Percentiles rank a stretch among this genome's conserved stretches.
These are phyloP conservation scores for Chitala chitala DNA, from an alignment of 2,113 vertebrate genomes.

Conservation along the genomic window DNA sequence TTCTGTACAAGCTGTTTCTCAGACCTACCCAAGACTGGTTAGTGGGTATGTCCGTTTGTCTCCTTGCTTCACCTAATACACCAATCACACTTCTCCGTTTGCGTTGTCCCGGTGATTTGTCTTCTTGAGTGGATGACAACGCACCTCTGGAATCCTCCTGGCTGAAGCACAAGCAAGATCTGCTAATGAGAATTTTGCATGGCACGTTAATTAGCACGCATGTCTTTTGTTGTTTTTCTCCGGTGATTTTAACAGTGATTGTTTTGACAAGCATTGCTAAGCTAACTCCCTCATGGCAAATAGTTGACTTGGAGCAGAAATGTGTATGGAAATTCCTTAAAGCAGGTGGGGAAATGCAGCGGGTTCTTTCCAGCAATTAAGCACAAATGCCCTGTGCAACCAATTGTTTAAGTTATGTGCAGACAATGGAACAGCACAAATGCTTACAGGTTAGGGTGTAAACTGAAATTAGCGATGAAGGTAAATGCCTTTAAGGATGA, in stretches of 20 bases:
- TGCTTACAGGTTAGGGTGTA: no score
- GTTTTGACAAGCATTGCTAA: neutral
- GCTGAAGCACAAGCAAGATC: neutral
- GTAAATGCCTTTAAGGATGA: no score
- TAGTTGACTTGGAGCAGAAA: neutral
- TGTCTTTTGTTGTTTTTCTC: no score
- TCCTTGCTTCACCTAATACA: neutral
- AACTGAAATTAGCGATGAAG: no score
- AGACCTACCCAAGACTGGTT: constrained; percentile 9
- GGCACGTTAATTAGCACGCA: constrained; percentile 1
- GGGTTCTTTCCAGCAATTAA: neutral
- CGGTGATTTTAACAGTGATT: constrained; percentile 8
- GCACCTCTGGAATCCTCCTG: neutral
- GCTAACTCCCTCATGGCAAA: neutral
- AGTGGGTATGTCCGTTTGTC: constrained; percentile 1
- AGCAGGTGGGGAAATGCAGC: neutral
- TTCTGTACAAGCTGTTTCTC: constrained; percentile 12
- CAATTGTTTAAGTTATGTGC: neutral
- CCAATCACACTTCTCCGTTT: neutral
- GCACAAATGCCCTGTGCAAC: neutral
- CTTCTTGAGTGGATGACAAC: neutral
- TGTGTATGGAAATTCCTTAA: neutral
- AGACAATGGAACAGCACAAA: no score
- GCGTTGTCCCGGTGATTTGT: no score
- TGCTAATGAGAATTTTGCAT: neutral